Percentiles rank a stretch among this genome's conserved stretches.
Evolutionary conservation across 2,797 vertebrate species (phyloP).

Genomic region (Poecilia gillii): DNA sequence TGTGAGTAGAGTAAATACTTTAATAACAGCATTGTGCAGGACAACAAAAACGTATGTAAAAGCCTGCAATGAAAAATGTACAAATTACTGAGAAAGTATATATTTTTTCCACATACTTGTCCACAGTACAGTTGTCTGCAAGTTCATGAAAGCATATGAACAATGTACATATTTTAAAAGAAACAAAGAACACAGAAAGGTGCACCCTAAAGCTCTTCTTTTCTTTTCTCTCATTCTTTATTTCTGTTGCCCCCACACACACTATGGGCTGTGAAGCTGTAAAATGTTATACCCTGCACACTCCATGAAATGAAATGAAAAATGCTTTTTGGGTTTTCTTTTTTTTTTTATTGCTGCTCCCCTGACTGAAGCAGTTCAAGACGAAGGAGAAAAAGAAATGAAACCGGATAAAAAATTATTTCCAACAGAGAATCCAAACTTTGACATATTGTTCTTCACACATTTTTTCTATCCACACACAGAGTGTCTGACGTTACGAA

Average conservation of each 20-base stretch:
- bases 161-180: conserved; percentile 10
- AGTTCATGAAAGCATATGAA: conserved; percentile 1
- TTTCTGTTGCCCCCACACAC: conserved; percentile 20
- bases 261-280: conserved; percentile 16
- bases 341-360: neutral
- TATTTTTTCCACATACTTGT: neutral
- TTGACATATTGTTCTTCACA: conserved; percentile 34
- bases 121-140: neutral
- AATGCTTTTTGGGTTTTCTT: conserved; percentile 3
- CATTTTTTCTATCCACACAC: conserved; percentile 10
- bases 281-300: conserved; percentile 26
- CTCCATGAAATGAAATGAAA: conserved; percentile 32
- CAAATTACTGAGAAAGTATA: neutral
- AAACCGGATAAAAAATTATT: conserved; percentile 6
- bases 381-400: conserved; percentile 5
- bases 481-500: conserved; percentile 31
- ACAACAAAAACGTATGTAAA: conserved; percentile 42
- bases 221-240: conserved; percentile 11
- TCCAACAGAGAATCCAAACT: conserved; percentile 22
- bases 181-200: neutral
- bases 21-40: conserved; percentile 28
- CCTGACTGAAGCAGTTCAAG: conserved; percentile 11
- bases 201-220: conserved; percentile 16
- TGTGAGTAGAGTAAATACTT: neutral
- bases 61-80: neutral